A percentile compares a stretch with the other conserved stretches of the same genome.
Evolutionary conservation across 2,113 vertebrate species (phyloP).

Genomic region (Panthera uncia): DNA sequence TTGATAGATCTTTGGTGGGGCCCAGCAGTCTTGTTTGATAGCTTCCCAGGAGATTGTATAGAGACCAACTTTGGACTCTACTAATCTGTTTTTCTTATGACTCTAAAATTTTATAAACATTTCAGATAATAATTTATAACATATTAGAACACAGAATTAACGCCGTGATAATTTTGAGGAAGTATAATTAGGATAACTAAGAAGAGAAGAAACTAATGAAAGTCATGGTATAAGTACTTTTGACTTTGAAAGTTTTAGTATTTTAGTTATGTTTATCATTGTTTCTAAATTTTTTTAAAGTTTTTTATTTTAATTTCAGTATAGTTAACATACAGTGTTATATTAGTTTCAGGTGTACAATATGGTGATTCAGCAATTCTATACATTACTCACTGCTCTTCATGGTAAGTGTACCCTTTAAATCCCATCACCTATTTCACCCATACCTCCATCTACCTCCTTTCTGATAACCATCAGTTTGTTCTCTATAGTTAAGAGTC

Average conservation of each 20-base stretch:
- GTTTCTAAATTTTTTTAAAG: neutral
- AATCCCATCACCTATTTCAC: neutral
- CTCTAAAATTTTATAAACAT: constrained; percentile 20
- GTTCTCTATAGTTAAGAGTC: neutral
- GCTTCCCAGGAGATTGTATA: neutral
- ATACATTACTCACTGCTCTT: neutral
- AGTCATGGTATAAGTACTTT: neutral
- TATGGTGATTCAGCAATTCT: neutral
- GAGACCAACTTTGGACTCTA: neutral
- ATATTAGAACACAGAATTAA: constrained; percentile 8
- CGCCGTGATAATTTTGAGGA: neutral
- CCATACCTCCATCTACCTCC: neutral
- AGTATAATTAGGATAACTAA: constrained; percentile 4
- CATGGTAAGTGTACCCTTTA: neutral
- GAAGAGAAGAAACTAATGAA: constrained; percentile 42
- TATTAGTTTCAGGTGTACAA: neutral
- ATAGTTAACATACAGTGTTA: neutral
- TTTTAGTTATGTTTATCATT: constrained; percentile 38
- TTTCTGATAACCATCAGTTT: neutral
- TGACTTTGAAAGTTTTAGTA: constrained; percentile 17
- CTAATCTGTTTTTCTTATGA: neutral
- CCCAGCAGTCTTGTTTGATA: neutral
- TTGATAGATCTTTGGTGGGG: neutral
- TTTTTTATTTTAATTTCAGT: neutral
- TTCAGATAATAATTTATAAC: constrained; percentile 15